Evolutionary conservation across 2,797 vertebrate species (phyloP).

Genomic region (Bradypodion pumilum): DNA sequence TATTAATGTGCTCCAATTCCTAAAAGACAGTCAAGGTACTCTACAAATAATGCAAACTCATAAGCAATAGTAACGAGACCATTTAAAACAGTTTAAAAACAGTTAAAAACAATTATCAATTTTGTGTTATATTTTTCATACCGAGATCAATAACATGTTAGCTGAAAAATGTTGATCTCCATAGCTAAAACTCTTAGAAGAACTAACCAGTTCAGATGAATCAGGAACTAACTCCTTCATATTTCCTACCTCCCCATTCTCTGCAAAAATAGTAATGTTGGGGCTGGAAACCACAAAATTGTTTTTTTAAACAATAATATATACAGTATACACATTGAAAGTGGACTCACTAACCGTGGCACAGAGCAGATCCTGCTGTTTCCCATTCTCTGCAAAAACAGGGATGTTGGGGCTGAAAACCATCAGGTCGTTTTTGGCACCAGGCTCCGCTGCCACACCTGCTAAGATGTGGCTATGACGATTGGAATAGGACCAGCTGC

Average conservation of each 20-base stretch:
- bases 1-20: background rate
- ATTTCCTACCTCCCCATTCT: background rate
- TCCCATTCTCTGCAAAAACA: slow-evolving; percentile 28
- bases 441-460: slow-evolving; percentile 50
- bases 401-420: slow-evolving; percentile 50
- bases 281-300: too few relatives aligned
- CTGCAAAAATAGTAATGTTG: slow-evolving; percentile 19
- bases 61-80: background rate
- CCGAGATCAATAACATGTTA: background rate
- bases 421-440: slow-evolving; percentile 66
- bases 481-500: slow-evolving; percentile 68
- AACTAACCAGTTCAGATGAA: slow-evolving; percentile 25
- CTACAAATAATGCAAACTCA: background rate
- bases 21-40: background rate
- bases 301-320: too few relatives aligned
- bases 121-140: background rate
- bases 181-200: background rate
- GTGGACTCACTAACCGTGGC: too few relatives aligned
- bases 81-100: background rate
- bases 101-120: background rate
- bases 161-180: too few relatives aligned
- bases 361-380: too few relatives aligned
- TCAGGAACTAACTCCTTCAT: background rate
- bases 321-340: too few relatives aligned
- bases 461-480: slow-evolving; percentile 62